Conservation (phyloP, 2,888 invertebrate species). For the Andricus quercusramuli region DNA sequence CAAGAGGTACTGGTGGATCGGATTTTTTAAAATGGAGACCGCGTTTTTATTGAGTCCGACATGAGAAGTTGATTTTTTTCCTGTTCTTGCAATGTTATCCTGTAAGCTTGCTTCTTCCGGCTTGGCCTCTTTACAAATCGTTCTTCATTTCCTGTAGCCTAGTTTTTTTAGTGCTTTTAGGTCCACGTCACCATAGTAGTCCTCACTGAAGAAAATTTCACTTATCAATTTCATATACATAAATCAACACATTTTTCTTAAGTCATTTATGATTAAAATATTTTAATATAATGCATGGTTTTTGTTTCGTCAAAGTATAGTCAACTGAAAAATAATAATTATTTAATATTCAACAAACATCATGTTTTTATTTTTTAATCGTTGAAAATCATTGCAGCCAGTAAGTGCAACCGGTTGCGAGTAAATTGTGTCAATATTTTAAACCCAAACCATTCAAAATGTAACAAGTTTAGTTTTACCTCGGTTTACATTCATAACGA, state of each 20-base stretch:
- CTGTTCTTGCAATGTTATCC: slow-evolving; percentile 40
- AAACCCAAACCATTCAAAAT: no score
- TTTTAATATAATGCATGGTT: no score
- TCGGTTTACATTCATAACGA: no score
- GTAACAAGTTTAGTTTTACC: no score
- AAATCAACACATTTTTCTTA: not conserved
- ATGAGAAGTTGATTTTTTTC: slow-evolving; percentile 38
- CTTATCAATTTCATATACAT: not conserved
- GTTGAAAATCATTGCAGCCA: no score
- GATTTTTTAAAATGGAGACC: not conserved
- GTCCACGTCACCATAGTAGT: slow-evolving; percentile 95
- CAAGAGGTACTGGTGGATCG: slow-evolving; percentile 45
- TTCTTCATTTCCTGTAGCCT: slow-evolving; percentile 82
- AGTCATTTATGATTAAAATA: no score
- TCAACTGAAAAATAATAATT: no score
- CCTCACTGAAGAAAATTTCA: slow-evolving; percentile 83
- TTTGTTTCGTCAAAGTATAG: no score
- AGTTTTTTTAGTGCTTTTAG: slow-evolving; percentile 92
- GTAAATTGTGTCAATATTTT: no score
- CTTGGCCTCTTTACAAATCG: slow-evolving; percentile 41
- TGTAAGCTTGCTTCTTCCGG: slow-evolving; percentile 5
- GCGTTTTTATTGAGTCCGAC: not conserved
- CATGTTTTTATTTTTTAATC: no score
- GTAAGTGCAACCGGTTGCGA: no score
- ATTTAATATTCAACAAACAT: no score